Evolutionary conservation across 2,888 invertebrate species (phyloP).

Genomic region (Lasiommata megera): DNA sequence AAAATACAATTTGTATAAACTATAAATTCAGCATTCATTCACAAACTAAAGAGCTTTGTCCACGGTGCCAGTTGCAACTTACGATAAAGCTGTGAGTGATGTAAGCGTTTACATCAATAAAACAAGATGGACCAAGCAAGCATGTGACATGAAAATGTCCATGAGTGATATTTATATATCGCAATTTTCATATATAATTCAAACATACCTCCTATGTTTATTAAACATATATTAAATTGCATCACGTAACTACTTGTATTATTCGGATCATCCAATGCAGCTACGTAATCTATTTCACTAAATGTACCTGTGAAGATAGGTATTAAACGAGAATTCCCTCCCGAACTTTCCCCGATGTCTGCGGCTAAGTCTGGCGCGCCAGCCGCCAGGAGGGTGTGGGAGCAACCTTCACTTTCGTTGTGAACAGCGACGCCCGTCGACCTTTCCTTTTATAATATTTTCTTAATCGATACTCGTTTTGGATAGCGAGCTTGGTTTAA

Average conservation of each 20-base stretch:
- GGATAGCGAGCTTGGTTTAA: not conserved
- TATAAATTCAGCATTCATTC: too few relatives aligned
- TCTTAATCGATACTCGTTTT: conserved; percentile 16
- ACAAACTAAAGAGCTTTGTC: too few relatives aligned
- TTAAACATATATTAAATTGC: not conserved
- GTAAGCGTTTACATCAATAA: too few relatives aligned
- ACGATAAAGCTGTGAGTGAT: too few relatives aligned
- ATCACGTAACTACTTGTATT: conserved; percentile 1
- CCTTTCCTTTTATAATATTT: conserved; percentile 43
- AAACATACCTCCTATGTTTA: not conserved
- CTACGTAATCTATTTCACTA: conserved; percentile 20
- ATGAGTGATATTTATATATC: too few relatives aligned
- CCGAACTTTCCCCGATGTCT: conserved; percentile 53
- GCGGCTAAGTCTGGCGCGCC: conserved; percentile 46
- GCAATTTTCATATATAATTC: not conserved
- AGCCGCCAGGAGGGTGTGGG: conserved; percentile 37
- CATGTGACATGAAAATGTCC: too few relatives aligned
- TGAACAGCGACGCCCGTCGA: conserved; percentile 44
- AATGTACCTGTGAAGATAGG: conserved; percentile 14
- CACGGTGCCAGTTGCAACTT: too few relatives aligned
- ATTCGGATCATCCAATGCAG: conserved; percentile 12
- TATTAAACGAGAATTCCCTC: conserved; percentile 23
- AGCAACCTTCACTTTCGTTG: conserved; percentile 64
- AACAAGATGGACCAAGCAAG: too few relatives aligned
- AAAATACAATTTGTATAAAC: too few relatives aligned